phyloP scores from a whole-genome alignment of 2,113 vertebrate species.

The Forbesichthys agassizii region DNA sequence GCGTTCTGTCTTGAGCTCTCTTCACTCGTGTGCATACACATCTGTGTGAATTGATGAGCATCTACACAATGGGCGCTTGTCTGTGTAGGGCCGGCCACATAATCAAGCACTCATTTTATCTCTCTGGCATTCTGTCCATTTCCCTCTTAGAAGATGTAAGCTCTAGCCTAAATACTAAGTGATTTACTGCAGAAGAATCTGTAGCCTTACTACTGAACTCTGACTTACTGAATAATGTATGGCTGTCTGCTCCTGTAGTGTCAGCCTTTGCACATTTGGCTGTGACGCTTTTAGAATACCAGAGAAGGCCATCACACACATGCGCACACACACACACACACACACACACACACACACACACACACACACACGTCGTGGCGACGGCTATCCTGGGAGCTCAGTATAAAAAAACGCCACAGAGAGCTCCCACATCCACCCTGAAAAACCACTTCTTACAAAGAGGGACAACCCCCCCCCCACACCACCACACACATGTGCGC shows the following conservation, averaged over 20 bases:
- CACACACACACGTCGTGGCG: neutral
- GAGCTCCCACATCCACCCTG: conserved; percentile 50
- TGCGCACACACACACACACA: neutral
- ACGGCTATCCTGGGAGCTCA: conserved; percentile 45
- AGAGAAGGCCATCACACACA: conserved; percentile 16
- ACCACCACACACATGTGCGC: neutral
- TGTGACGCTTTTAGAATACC: conserved; percentile 34
- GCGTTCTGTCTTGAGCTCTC: conserved; percentile 15
- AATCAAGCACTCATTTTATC: conserved; percentile 54
- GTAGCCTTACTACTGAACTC: neutral
- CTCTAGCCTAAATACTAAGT: neutral
- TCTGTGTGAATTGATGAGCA: conserved; percentile 47
- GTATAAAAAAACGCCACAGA: conserved; percentile 48
- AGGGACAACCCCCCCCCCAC: neutral
- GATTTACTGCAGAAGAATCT: neutral
- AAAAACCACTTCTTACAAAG: conserved; percentile 48
- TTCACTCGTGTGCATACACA: conserved; percentile 38
- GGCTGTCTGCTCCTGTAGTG: conserved; percentile 26
- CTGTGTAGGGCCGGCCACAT: conserved; percentile 23
- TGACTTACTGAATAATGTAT: conserved; percentile 49
- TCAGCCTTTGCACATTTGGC: conserved; percentile 29
- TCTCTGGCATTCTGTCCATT: conserved; percentile 12
- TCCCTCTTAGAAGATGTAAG: neutral
- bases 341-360: neutral
- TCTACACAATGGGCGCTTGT: conserved; percentile 63